Percentiles rank a stretch among this genome's conserved stretches.
phyloP scores from a whole-genome alignment of 2,888 invertebrate species.

The Serripes groenlandicus region DNA sequence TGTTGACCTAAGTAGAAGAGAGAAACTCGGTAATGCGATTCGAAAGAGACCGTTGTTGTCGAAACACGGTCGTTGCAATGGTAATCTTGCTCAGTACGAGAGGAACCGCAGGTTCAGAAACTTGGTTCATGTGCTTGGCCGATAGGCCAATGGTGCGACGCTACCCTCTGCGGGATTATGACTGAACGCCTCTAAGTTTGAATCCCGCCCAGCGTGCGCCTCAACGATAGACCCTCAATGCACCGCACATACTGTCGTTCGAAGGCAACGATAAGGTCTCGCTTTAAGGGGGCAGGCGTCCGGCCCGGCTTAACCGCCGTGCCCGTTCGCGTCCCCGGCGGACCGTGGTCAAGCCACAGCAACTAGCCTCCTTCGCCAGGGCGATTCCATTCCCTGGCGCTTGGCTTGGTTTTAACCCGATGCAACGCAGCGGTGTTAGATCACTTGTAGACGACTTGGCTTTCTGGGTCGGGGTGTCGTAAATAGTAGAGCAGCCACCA shows the following conservation, averaged over 20 bases:
- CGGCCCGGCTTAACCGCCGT: too few species aligned
- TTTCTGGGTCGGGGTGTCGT: conserved; percentile 89
- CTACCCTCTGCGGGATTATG: conserved; percentile 90
- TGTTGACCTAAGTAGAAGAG: conserved; percentile 84
- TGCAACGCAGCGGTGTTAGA: conserved; percentile 88
- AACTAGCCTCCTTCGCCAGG: conserved; percentile 50
- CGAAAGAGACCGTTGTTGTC: too few species aligned
- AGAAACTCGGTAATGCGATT: conserved; percentile 23
- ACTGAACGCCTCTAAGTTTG: conserved; percentile 88
- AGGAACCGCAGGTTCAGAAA: conserved; percentile 89
- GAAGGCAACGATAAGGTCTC: too few species aligned
- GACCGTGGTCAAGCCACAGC: conserved; percentile 44
- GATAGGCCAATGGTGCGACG: conserved; percentile 86
- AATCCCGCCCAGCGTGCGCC: conserved; percentile 89
- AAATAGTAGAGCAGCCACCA: conserved; percentile 89
- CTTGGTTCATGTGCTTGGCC: conserved; percentile 90
- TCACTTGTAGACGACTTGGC: conserved; percentile 87
- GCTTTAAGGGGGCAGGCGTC: too few species aligned
- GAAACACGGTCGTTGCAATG: conserved; percentile 74
- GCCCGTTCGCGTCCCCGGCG: too few species aligned
- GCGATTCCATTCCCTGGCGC: conserved; percentile 72
- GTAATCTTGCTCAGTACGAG: conserved; percentile 81
- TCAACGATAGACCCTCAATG: conserved; percentile 6
- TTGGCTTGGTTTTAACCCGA: conserved; percentile 71
- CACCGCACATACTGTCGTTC: conserved; percentile 25